Evolutionary conservation across 2,797 vertebrate species (phyloP).

Genomic region (Acanthurus leucopareius): DNA sequence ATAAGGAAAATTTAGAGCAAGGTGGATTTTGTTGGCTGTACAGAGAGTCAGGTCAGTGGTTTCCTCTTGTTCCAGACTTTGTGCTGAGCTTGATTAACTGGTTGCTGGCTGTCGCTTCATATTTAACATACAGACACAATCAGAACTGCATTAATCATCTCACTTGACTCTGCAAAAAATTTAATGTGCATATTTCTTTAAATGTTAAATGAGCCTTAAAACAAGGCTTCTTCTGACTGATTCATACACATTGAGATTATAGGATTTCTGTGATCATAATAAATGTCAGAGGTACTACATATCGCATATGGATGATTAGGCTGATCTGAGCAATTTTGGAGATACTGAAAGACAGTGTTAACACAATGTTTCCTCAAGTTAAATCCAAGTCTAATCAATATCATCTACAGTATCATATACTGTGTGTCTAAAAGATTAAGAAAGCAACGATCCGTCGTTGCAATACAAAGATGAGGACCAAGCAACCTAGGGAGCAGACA

Average conservation of each 20-base stretch:
- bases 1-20: conserved; percentile 3
- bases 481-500: conserved; percentile 41
- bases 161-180: not conserved
- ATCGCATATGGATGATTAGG: conserved; percentile 17
- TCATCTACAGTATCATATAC: conserved; percentile 4
- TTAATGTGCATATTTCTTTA: not conserved
- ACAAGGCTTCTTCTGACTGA: not conserved
- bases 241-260: not conserved
- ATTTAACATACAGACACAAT: not conserved
- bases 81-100: not conserved
- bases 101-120: not conserved
- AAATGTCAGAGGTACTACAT: not conserved
- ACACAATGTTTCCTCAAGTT: conserved; percentile 17
- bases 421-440: conserved; percentile 43
- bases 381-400: conserved; percentile 30
- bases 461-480: conserved; percentile 43
- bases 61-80: not conserved
- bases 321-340: conserved; percentile 4
- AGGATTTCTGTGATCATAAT: no score
- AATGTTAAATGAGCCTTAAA: not conserved
- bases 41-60: not conserved
- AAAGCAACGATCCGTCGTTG: conserved; percentile 37
- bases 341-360: conserved; percentile 14
- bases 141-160: not conserved
- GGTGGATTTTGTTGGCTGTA: not conserved